These are phyloP conservation scores for Plagodis dolabraria DNA, from an alignment of 2,888 invertebrate genomes.

Conservation along the genomic window DNA sequence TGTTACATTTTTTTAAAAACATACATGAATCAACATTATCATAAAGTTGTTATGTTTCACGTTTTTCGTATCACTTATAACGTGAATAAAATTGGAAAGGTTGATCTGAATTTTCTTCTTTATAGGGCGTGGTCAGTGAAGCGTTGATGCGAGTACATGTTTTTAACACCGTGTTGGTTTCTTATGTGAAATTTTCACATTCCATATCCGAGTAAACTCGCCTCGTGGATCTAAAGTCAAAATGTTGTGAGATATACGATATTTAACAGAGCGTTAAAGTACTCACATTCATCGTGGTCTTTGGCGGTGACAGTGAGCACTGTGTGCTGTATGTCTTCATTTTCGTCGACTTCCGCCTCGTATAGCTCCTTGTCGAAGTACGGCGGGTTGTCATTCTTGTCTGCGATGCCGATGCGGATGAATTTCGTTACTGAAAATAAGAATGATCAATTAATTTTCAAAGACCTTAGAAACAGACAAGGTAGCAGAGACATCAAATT, in stretches of 20 bases:
- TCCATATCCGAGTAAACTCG: conserved; percentile 10
- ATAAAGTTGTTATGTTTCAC: conserved; percentile 1
- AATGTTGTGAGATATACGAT: conserved; percentile 6
- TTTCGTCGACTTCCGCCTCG: conserved; percentile 98
- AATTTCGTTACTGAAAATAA: conserved; percentile 96
- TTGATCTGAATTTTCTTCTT: conserved; percentile 13
- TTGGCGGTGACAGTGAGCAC: conserved; percentile 99
- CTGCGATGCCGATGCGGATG: conserved; percentile 98
- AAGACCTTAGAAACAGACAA: background rate
- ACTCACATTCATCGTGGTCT: conserved; percentile 99
- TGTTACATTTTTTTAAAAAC: conserved; percentile 21
- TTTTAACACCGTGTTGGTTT: conserved; percentile 23
- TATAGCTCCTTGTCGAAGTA: conserved; percentile 98
- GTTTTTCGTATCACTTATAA: conserved; percentile 3
- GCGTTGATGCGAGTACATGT: conserved; percentile 13
- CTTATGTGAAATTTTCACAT: conserved; percentile 21
- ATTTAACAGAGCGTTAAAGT: conserved; percentile 40
- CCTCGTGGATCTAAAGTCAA: conserved; percentile 4
- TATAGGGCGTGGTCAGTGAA: conserved; percentile 15
- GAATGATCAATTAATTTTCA: conserved; percentile 9
- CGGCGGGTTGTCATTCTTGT: conserved; percentile 99
- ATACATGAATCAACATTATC: background rate
- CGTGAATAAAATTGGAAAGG: conserved; percentile 10
- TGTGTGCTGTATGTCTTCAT: conserved; percentile 98
- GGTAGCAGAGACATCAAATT: too few relatives aligned